phyloP scores from a whole-genome alignment of 2,113 vertebrate genomes.

The Scophthalmus maximus region DNA sequence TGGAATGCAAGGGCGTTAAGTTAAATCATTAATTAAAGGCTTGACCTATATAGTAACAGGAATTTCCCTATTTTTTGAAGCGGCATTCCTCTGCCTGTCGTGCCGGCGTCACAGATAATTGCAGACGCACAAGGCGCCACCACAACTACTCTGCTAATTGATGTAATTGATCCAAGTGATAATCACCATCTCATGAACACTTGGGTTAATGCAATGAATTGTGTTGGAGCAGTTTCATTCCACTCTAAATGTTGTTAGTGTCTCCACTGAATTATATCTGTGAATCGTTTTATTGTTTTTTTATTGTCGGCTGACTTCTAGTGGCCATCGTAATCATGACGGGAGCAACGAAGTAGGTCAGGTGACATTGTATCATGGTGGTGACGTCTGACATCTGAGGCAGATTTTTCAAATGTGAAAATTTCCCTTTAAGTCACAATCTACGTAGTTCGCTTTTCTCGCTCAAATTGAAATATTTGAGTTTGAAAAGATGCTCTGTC shows the following conservation, averaged over 20 bases:
- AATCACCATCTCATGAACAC: slow-evolving; percentile 31
- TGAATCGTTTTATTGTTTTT: neutral
- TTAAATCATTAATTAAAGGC: slow-evolving; percentile 41
- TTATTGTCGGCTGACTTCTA: neutral
- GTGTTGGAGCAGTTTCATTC: neutral
- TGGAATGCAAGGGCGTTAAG: slow-evolving; percentile 40
- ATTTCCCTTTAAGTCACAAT: too few relatives aligned
- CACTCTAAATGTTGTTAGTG: too few relatives aligned
- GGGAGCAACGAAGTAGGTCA: too few relatives aligned
- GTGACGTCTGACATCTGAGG: too few relatives aligned
- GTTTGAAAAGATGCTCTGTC: too few relatives aligned
- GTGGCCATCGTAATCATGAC: neutral
- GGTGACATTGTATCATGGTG: too few relatives aligned
- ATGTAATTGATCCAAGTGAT: slow-evolving; percentile 60
- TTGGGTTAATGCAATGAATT: slow-evolving; percentile 40
- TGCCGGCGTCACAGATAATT: slow-evolving; percentile 13
- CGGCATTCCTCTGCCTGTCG: neutral
- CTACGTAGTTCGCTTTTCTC: too few relatives aligned
- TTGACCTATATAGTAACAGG: slow-evolving; percentile 43
- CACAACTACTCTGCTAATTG: slow-evolving; percentile 35
- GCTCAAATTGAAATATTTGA: too few relatives aligned
- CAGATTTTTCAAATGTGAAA: too few relatives aligned
- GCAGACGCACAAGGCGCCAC: too few relatives aligned
- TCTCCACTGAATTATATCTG: too few relatives aligned
- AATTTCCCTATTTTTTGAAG: neutral